Base-by-base conservation (phyloP, 2,888 invertebrate genomes). In the Antheraea yamamai region DNA sequence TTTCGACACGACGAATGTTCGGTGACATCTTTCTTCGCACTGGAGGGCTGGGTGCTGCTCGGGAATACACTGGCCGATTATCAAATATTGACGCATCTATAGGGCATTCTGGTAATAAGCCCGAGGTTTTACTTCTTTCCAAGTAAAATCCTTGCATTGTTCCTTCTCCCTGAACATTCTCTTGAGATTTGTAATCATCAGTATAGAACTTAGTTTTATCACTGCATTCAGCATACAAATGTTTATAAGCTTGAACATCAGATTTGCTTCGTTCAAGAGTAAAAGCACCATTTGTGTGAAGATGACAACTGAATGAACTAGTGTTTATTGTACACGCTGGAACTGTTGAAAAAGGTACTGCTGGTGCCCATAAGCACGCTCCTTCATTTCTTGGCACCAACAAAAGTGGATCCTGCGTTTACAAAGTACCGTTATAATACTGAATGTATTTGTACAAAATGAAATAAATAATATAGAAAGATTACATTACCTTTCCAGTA, bases 381-480 rank as follows among this genome's bases (percentile, higher is more conserved):
- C 96, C 96, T 79, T 95, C 95, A 87, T 96, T 96, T 79, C 96
- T 91, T 16, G 96, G 96, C 80, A 95, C 96, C 86, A 96, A 88
- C 66, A 96, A 86, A 18, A 96, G 88, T 0, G 96, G 96, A 86
- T 96, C 95, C 95, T 95, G 84, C n/a, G 88, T 85, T 70, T 72
- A 79, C 73, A 23, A 66, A 70, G 68, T 71, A 73, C 47, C 26
- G 8, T 58, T 35, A 35, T 39, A 58, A 71, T 26, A 71, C 23
- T 18, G 39, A 23, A 23, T 35, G n/a, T 12, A 73, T 58, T 74
- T 55, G 58, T 64, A 74, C 74, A 76, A 35, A 39, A 77, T 18
- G 66, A n/a, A 76, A 23, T 47, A 72, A 55, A 75, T n/a, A 71
- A 12, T 35, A n/a, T 72, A 18, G 16, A 64, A 58, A 72, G 4